These are phyloP conservation scores for Pangasius krempfi DNA, from an alignment of 2,797 vertebrate genomes.

Conservation along the genomic window DNA sequence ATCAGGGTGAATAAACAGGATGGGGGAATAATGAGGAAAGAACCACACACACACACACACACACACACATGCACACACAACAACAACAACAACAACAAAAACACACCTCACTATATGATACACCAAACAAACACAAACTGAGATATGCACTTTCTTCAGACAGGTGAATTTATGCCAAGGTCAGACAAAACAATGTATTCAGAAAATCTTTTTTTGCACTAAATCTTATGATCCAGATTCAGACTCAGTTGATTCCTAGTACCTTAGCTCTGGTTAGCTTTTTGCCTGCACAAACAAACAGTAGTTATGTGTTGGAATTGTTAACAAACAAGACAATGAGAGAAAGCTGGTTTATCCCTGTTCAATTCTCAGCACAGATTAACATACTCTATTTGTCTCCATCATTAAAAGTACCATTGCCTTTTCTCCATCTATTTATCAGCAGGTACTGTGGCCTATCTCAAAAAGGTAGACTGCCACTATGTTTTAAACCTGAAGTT, in stretches of 20 bases:
- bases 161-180: neutral
- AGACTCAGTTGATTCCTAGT: neutral
- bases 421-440: neutral
- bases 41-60: neutral
- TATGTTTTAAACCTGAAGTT: neutral
- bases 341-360: neutral
- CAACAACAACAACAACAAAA: neutral
- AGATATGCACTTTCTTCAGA: neutral
- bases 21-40: neutral
- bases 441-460: neutral
- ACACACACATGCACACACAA: neutral
- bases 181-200: neutral
- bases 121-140: neutral
- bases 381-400: neutral
- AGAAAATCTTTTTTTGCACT: neutral
- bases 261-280: neutral
- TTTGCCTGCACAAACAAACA: neutral
- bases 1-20: constrained; percentile 40
- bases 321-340: neutral
- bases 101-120: neutral
- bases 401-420: neutral
- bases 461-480: neutral
- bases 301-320: neutral
- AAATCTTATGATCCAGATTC: neutral
- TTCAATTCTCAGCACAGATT: neutral